Conservation (phyloP, 2,888 invertebrate genomes). For the Isotomurus palustris region DNA sequence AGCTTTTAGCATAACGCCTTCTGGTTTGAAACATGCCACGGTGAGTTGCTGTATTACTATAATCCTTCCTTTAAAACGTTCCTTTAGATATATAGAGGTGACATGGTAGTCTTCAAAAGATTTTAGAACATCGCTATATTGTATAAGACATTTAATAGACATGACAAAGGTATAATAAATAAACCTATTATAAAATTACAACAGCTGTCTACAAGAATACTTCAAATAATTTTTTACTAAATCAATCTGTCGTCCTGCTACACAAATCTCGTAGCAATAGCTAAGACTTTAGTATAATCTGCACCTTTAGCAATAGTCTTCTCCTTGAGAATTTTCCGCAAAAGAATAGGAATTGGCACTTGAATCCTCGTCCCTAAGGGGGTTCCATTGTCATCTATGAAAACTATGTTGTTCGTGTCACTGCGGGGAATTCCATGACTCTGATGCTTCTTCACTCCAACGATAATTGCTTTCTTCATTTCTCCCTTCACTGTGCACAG, state of each 20-base stretch:
- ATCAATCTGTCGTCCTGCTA: conserved; percentile 51
- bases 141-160: too few relatives aligned
- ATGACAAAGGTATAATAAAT: too few relatives aligned
- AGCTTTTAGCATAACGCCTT: too few relatives aligned
- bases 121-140: too few relatives aligned
- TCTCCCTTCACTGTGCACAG: conserved; percentile 90
- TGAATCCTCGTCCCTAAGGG: conserved; percentile 93
- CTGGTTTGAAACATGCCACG: too few relatives aligned
- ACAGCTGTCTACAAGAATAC: too few relatives aligned
- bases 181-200: too few relatives aligned
- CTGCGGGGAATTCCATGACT: conserved; percentile 76
- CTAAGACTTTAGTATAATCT: conserved; percentile 86
- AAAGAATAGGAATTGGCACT: conserved; percentile 86
- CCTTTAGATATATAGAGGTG: too few relatives aligned
- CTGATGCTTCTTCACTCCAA: conserved; percentile 81
- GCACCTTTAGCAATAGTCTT: conserved; percentile 75
- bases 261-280: conserved; percentile 83
- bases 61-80: too few relatives aligned
- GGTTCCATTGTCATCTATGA: conserved; percentile 90
- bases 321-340: conserved; percentile 77
- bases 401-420: conserved; percentile 91
- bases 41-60: too few relatives aligned
- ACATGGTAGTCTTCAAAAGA: too few relatives aligned
- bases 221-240: neutral
- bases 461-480: conserved; percentile 87